A percentile compares a stretch with the other conserved stretches of the same genome.
phyloP scores from a whole-genome alignment of 2,888 invertebrate genomes.

The Microlaimidae sp. region DNA sequence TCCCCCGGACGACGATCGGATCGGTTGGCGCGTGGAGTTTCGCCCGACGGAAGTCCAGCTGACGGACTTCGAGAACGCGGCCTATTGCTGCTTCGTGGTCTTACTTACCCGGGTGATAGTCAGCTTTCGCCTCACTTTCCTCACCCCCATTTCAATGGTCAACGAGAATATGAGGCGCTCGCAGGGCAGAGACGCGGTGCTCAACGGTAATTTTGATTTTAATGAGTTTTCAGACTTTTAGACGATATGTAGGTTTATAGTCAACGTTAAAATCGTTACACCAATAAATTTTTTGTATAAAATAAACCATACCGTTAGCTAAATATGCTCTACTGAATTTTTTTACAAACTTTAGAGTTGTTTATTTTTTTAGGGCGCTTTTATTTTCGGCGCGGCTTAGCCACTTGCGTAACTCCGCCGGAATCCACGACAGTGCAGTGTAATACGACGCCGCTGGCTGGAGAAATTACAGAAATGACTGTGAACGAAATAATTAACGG shows the following conservation, averaged over 20 bases:
- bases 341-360: no score
- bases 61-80: slow-evolving; percentile 98
- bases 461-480: no score
- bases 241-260: no score
- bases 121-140: slow-evolving; percentile 80
- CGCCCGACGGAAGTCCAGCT: slow-evolving; percentile 89
- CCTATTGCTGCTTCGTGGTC: slow-evolving; percentile 91
- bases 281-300: no score
- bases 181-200: slow-evolving; percentile 71
- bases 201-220: slow-evolving; percentile 64
- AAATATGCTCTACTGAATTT: no score
- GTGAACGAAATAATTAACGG: slow-evolving; percentile 93
- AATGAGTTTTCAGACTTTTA: no score
- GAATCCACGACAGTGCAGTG: no score
- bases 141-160: slow-evolving; percentile 61
- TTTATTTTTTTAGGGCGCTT: no score
- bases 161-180: slow-evolving; percentile 84
- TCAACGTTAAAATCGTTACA: no score
- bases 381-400: slow-evolving; percentile 68
- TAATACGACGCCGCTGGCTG: no score
- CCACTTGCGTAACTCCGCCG: slow-evolving; percentile 3
- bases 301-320: no score
- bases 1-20: slow-evolving; percentile 68
- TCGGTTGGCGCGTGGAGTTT: slow-evolving; percentile 99
- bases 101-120: slow-evolving; percentile 78